Percentiles rank a stretch among this genome's conserved stretches.
phyloP scores from a whole-genome alignment of 2,888 invertebrate species.

The Amphiduros pacificus region DNA sequence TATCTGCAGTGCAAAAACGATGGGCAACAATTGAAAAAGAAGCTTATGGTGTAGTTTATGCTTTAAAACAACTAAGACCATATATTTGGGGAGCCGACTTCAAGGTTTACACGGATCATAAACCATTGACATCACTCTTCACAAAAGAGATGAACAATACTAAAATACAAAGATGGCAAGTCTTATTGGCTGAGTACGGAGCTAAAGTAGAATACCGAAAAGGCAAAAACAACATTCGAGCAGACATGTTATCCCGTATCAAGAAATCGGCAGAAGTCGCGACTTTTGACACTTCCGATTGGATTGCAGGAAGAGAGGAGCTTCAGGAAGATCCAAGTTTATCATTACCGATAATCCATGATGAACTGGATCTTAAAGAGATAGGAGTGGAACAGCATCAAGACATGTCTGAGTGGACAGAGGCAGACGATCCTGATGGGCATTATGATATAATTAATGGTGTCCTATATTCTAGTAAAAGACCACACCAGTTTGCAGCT shows the following conservation, averaged over 20 bases:
- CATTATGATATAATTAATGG: not conserved
- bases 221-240: constrained; percentile 2
- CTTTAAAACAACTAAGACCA: constrained; percentile 1
- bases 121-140: constrained; percentile 10
- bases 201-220: not conserved
- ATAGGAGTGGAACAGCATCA: too few relatives aligned
- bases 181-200: constrained; percentile 15
- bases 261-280: not conserved
- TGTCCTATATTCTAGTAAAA: not conserved
- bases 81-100: constrained; percentile 12
- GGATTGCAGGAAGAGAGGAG: not conserved
- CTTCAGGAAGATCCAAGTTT: too few relatives aligned
- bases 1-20: not conserved
- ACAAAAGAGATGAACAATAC: constrained; percentile 9
- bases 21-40: constrained; percentile 16
- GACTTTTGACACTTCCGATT: not conserved
- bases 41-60: constrained; percentile 1
- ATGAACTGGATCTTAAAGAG: too few relatives aligned
- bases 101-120: constrained; percentile 12
- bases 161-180: constrained; percentile 12
- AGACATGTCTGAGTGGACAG: not conserved
- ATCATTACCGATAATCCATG: not conserved
- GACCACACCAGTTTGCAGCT: not conserved
- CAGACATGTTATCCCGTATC: constrained; percentile 12
- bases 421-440: not conserved